A percentile compares a stretch with the other conserved stretches of the same genome.
These are phyloP conservation scores for Tiliacea aurago DNA, from an alignment of 2,888 invertebrate genomes.

Conservation along the genomic window DNA sequence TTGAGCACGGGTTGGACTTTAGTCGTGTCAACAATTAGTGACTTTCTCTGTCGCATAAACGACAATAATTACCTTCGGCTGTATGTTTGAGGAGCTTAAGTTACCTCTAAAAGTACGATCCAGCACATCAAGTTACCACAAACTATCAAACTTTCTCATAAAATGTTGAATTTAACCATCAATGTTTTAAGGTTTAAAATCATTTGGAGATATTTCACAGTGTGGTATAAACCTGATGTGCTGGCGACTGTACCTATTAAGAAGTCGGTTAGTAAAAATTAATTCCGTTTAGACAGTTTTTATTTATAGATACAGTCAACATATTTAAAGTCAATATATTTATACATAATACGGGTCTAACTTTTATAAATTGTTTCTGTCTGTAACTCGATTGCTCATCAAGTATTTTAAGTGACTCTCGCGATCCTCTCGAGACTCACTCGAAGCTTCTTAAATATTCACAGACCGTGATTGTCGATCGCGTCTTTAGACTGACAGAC, in stretches of 20 bases:
- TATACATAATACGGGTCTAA: conserved; percentile 1
- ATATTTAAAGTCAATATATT: not conserved
- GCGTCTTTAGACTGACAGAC: conserved; percentile 74
- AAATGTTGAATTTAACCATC: too few relatives aligned
- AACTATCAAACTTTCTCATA: too few relatives aligned
- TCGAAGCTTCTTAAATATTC: conserved; percentile 86
- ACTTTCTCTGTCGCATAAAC: not conserved
- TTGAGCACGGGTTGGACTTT: not conserved
- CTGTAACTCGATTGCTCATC: conserved; percentile 84
- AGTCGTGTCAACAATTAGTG: not conserved
- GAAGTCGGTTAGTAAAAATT: not conserved
- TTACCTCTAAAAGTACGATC: too few relatives aligned
- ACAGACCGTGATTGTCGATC: conserved; percentile 83
- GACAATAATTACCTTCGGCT: not conserved
- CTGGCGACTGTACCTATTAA: too few relatives aligned
- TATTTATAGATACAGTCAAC: not conserved
- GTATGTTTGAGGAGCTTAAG: not conserved
- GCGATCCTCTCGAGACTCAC: conserved; percentile 82
- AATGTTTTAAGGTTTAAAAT: too few relatives aligned
- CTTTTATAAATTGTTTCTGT: conserved; percentile 59
- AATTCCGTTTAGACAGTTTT: not conserved
- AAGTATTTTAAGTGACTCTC: conserved; percentile 84
- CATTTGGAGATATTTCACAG: too few relatives aligned
- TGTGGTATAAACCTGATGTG: too few relatives aligned
- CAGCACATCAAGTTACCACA: too few relatives aligned